Percentiles rank a stretch among this genome's conserved stretches.
Evolutionary conservation across 1,140 invertebrate genomes (phyloP).

Genomic region (Phymorhynchus buccinoides): DNA sequence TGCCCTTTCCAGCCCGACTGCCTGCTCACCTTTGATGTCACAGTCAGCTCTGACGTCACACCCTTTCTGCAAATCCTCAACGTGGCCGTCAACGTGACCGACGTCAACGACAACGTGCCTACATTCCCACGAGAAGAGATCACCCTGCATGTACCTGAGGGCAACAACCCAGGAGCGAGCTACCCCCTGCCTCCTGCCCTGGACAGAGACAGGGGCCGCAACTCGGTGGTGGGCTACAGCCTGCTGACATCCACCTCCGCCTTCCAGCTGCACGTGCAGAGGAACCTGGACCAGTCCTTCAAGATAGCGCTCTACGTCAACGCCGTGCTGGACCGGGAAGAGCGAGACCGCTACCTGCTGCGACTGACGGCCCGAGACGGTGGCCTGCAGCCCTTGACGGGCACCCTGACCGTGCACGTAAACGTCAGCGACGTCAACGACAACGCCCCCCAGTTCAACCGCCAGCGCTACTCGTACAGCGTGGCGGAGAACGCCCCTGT

Average conservation of each 20-base stretch:
- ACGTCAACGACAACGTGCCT: conserved; percentile 83
- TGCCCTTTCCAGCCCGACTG: conserved; percentile 76
- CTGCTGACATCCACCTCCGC: conserved; percentile 32
- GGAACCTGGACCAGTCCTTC: conserved; percentile 81
- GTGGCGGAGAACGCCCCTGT: conserved; percentile 41
- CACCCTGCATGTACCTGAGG: conserved; percentile 72
- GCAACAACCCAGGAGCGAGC: conserved; percentile 76
- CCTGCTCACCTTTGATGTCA: conserved; percentile 86
- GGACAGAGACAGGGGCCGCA: conserved; percentile 81
- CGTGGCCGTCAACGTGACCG: conserved; percentile 83
- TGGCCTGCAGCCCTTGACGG: conserved; percentile 80
- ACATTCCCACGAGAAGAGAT: conserved; percentile 67
- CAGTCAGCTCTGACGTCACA: conserved; percentile 85
- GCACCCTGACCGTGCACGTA: conserved; percentile 39
- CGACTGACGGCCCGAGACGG: conserved; percentile 92
- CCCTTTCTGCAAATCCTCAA: conserved; percentile 86
- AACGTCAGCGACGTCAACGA: conserved; percentile 53
- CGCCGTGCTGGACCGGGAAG: conserved; percentile 50
- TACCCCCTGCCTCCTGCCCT: conserved; percentile 87
- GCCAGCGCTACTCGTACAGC: conserved; percentile 33
- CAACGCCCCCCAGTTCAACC: conserved; percentile 47
- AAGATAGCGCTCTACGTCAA: conserved; percentile 39
- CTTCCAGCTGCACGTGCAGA: conserved; percentile 74
- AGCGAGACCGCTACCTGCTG: conserved; percentile 71
- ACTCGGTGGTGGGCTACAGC: conserved; percentile 39